Conservation (phyloP, 2,888 invertebrate genomes). For the Hydrotaea diabolus region DNA sequence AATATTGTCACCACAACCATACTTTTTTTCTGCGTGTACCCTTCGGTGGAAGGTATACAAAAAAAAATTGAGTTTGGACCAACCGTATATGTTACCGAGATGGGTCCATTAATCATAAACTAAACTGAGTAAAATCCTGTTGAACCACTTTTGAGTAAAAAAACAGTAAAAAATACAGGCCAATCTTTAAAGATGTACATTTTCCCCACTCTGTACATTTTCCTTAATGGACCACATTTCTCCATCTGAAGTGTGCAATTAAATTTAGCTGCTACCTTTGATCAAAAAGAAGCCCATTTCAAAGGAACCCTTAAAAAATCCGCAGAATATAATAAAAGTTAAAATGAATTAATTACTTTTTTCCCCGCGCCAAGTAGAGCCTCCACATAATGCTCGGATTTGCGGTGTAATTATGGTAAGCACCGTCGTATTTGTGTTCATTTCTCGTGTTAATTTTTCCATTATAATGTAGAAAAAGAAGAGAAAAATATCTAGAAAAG, state of each 20-base stretch:
- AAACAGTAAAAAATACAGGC: no score
- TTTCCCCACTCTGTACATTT: no score
- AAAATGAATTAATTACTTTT: background rate
- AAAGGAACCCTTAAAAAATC: background rate
- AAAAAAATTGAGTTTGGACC: no score
- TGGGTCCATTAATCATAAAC: no score
- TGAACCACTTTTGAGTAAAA: no score
- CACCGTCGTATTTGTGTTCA: background rate
- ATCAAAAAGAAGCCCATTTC: background rate
- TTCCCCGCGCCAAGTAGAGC: background rate
- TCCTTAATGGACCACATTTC: no score
- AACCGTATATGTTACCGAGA: no score
- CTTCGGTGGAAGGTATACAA: no score
- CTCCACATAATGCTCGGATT: background rate
- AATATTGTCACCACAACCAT: no score
- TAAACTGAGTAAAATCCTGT: no score
- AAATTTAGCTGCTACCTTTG: background rate
- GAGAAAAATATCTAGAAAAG: background rate
- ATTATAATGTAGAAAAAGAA: background rate
- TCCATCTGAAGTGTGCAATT: background rate
- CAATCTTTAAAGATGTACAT: no score
- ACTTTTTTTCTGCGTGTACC: no score
- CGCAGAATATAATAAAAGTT: conserved; percentile 3
- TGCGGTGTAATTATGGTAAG: background rate
- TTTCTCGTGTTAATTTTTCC: background rate